These are phyloP conservation scores for Brachypalpus laphriformis DNA, from an alignment of 2,888 invertebrate species.

Conservation along the genomic window DNA sequence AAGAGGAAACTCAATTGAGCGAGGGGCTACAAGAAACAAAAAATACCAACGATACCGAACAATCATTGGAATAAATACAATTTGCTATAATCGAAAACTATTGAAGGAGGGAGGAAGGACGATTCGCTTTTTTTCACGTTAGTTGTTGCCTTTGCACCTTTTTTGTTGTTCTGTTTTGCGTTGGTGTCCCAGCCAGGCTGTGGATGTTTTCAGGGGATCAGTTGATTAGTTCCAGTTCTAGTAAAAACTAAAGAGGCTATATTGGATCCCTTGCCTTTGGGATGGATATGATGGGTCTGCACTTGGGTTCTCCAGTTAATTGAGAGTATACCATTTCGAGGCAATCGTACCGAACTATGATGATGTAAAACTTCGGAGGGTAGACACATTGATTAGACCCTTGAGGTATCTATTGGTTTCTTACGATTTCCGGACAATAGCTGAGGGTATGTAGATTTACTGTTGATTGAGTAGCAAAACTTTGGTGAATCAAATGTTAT, in stretches of 20 bases:
- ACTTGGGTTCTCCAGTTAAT: constrained; percentile 38
- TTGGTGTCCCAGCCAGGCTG: constrained; percentile 32
- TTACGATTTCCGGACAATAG: background rate
- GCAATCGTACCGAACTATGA: constrained; percentile 16
- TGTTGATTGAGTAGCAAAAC: background rate
- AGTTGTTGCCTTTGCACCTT: constrained; percentile 67
- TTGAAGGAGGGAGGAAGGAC: background rate
- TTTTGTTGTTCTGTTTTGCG: background rate
- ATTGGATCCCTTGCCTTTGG: constrained; percentile 10
- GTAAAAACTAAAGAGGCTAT: constrained; percentile 59
- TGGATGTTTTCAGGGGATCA: constrained; percentile 67
- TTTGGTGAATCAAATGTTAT: background rate
- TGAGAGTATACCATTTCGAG: constrained; percentile 28
- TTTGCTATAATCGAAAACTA: constrained; percentile 73
- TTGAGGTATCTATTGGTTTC: constrained; percentile 20
- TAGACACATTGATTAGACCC: constrained; percentile 46
- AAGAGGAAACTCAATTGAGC: constrained; percentile 67
- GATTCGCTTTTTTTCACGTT: constrained; percentile 25
- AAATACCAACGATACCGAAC: constrained; percentile 64
- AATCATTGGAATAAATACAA: constrained; percentile 74
- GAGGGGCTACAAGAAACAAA: background rate
- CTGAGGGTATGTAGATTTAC: background rate
- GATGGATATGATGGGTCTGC: constrained; percentile 34
- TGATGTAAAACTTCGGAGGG: constrained; percentile 33
- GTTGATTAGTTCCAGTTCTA: constrained; percentile 68